phyloP scores from a whole-genome alignment of 1,140 invertebrate genomes.

The Hycleus phaleratus region DNA sequence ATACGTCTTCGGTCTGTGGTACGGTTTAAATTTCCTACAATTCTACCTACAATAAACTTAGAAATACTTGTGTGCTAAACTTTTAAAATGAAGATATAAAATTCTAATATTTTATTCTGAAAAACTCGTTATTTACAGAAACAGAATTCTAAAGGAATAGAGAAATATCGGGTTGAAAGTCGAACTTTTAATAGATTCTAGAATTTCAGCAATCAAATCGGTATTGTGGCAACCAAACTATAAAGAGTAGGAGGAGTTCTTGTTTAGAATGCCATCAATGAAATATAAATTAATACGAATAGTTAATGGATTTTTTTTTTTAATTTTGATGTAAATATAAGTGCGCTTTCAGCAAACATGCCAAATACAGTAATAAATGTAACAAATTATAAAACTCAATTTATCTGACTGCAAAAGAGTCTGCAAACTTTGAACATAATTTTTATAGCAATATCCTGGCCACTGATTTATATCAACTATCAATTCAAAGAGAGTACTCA shows the following conservation, averaged over 20 bases:
- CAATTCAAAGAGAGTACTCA: constrained; percentile 36
- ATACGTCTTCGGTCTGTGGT: constrained; percentile 23
- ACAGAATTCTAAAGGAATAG: too few species aligned
- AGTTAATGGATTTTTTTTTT: neutral
- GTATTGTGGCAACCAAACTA: too few species aligned
- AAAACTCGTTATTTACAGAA: neutral
- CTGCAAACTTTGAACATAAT: constrained; percentile 37
- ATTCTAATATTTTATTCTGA: constrained; percentile 7
- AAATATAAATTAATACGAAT: too few species aligned
- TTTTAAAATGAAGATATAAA: constrained; percentile 29
- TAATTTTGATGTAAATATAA: constrained; percentile 19
- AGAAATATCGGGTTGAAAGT: too few species aligned
- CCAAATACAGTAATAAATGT: constrained; percentile 30
- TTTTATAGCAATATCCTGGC: constrained; percentile 36
- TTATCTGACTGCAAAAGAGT: constrained; percentile 35
- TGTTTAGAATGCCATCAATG: too few species aligned
- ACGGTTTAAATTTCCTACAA: constrained; percentile 23
- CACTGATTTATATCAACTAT: constrained; percentile 36
- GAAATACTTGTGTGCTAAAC: constrained; percentile 17
- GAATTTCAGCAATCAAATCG: too few species aligned
- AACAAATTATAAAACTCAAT: constrained; percentile 37
- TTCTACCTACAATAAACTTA: constrained; percentile 17
- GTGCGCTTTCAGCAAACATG: constrained; percentile 28
- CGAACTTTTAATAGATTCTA: too few species aligned
- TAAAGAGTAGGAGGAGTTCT: too few species aligned